Evolutionary conservation across 1,140 invertebrate genomes (phyloP), one percentile per base, ranked within the genome.

Genomic region (Mycetomoellerius zeteki): DNA sequence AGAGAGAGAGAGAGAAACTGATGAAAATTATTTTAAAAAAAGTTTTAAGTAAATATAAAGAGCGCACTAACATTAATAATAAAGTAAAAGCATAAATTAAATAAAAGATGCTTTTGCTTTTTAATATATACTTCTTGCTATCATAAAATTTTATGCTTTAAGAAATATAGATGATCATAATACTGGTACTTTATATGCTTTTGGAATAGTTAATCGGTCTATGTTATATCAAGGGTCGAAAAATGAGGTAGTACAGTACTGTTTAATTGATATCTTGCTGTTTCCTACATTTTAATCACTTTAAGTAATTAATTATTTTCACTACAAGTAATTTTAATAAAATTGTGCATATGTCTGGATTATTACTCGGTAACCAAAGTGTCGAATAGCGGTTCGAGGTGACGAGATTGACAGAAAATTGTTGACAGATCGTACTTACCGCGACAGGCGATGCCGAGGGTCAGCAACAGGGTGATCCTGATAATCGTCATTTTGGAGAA

Each of bases 401-500:
- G 19, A 7, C 27, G 12, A 50, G 50, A 30, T 50, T 80, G 3
- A n/a, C 21, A 54, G 50, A 52, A 52, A 69, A 78, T 47, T 16
- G 7, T 37, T 37, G 8, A 4, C 7, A 62, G 1, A 47, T 65
- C 10, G 7, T 64, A 89, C 90, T 91, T 56, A 91, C 90, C 90
- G 24, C 72, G 76, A 56, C 85, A 91, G 60, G 56, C n/a, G 75
- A 43, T 64, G 47, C 85, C 33, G 56, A 91, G 58, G 50, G 77
- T 60, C 50, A 88, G 16, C 27, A 89, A 12, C 27, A 88, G 43
- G 27, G 75, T 24, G 33, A 91, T 52, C 87, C 88, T 78, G 58
- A 50, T 43, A n/a, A 72, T 91, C 89, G 80, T 91, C 91, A 91
- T 91, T 85, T 91, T 91, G 88, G 64, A 85, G 84, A 91, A 86